Base-by-base conservation (phyloP, 2,888 invertebrate genomes). In the Eubasilissa splendida region DNA sequence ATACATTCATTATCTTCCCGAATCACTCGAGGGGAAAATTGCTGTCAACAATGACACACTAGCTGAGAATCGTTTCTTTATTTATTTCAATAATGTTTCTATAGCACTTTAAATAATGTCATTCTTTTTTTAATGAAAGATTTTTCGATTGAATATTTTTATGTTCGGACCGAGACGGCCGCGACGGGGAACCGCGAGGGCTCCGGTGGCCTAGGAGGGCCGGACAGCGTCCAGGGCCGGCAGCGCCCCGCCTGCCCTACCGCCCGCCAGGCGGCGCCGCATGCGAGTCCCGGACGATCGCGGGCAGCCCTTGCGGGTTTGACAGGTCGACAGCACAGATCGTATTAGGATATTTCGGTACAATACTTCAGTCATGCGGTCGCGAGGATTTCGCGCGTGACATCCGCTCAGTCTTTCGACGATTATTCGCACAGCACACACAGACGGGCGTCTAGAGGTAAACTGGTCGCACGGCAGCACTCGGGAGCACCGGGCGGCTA, bases 261-360 rank as follows among this genome's bases (percentile, higher is more conserved):
- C 80, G 77, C 4, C 80, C 80, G 80, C 50, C 7, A 56, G 54
- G 77, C 60, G 80, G 80, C 73, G 80, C 77, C 71, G 65, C 60
- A 63, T 63, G 60, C 60, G 12, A 8, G 22, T 4, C 33, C 22
- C 31, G 33, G 12, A 3, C 33, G 63, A 7, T 22, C 11, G 4
- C 42, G 42, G 42, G 0, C 42, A 33, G 10, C 42, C 63, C 22
- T n/a, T 9, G 2, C 59, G 9, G 31, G 31, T 63, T 22, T 12
- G 63, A 33, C 12, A 33, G 12, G 31, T 63, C 31, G 22, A 63
- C 31, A 63, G 33, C 31, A 63, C 63, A 63, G 63, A 31, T n/a
- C 60, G 10, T 60, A 60, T 60, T 60, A 14, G 10, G 33, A 63
- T 63, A 31, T 63, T 22, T 31, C 60, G 33, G 60, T 10, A 31